Evolutionary conservation across 2,797 vertebrate genomes (phyloP).

Genomic region (Sitta carolinensis): DNA sequence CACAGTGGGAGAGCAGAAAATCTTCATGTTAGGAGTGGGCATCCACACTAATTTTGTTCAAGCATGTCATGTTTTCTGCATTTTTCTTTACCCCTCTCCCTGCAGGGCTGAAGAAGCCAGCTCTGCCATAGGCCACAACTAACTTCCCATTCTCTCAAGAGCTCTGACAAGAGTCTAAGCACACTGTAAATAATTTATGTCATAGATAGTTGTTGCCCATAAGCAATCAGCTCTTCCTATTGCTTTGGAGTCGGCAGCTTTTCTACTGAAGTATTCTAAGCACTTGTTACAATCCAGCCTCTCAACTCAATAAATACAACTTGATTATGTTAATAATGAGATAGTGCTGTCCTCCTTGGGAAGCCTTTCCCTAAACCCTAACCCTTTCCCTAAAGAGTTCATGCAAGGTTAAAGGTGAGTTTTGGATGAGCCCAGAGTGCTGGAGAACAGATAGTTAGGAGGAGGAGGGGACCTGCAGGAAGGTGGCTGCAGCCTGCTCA

Average conservation of each 20-base stretch:
- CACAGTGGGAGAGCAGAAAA: neutral
- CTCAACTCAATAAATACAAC: neutral
- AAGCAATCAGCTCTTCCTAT: neutral
- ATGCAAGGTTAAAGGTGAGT: neutral
- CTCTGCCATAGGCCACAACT: neutral
- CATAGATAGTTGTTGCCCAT: neutral
- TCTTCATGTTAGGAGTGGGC: neutral
- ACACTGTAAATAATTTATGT: neutral
- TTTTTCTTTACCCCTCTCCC: neutral
- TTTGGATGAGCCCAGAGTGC: rapidly evolving
- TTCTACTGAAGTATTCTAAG: neutral
- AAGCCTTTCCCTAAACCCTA: neutral
- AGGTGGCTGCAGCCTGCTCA: neutral
- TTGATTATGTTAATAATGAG: neutral
- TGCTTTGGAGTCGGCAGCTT: neutral
- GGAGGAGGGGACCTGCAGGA: neutral
- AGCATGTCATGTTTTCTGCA: rapidly evolving
- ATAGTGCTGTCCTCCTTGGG: neutral
- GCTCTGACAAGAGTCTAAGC: neutral
- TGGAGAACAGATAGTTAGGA: neutral
- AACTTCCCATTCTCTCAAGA: neutral
- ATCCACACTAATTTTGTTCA: neutral
- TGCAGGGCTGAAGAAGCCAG: neutral
- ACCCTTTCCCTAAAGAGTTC: neutral
- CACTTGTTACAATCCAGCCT: neutral